These are phyloP conservation scores for Cydia splendana DNA, from an alignment of 1,140 invertebrate species.

Conservation along the genomic window DNA sequence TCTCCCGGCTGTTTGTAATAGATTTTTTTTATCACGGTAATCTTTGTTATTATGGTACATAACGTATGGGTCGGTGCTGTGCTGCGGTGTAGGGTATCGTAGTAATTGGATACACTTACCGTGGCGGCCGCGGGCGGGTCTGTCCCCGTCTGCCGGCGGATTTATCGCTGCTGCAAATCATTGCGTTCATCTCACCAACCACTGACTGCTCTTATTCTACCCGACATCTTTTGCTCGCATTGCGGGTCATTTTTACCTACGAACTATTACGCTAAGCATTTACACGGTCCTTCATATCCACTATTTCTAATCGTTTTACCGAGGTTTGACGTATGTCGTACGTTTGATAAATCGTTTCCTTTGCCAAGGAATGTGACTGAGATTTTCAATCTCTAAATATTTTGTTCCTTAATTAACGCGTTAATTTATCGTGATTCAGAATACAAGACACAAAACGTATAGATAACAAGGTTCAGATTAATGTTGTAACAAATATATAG, in stretches of 20 bases:
- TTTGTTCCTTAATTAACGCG: constrained; percentile 13
- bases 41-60: constrained; percentile 50
- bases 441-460: background rate
- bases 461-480: background rate
- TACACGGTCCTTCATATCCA: background rate
- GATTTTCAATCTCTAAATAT: constrained; percentile 15
- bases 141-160: constrained; percentile 55
- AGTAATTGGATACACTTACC: constrained; percentile 74
- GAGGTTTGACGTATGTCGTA: constrained; percentile 3
- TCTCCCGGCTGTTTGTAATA: constrained; percentile 36
- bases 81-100: constrained; percentile 47
- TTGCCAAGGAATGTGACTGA: constrained; percentile 16
- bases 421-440: constrained; percentile 5
- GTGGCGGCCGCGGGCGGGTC: constrained; percentile 61
- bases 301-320: constrained; percentile 16
- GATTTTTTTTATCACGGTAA: constrained; percentile 44
- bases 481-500: constrained; percentile 14
- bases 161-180: constrained; percentile 69
- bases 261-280: background rate
- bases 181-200: constrained; percentile 55
- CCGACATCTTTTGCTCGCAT: constrained; percentile 13
- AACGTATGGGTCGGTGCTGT: constrained; percentile 33
- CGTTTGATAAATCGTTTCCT: constrained; percentile 27
- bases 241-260: background rate
- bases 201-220: constrained; percentile 39